Evolutionary conservation across 2,113 vertebrate species (phyloP).

Genomic region (Ivindomyrus marchei): DNA sequence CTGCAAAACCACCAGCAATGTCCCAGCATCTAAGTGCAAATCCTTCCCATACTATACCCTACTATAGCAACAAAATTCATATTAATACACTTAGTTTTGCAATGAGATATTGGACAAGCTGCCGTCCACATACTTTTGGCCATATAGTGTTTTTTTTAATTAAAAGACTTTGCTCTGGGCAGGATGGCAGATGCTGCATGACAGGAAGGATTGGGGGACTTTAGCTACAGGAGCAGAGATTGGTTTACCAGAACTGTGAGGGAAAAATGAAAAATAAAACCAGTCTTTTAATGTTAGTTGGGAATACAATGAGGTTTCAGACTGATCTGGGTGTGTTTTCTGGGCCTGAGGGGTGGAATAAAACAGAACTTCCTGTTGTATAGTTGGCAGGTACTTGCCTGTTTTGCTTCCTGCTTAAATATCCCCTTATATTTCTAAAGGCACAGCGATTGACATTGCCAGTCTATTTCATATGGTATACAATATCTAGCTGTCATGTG

Average conservation of each 20-base stretch:
- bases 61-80: neutral
- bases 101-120: neutral
- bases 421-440: neutral
- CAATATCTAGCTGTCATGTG: neutral
- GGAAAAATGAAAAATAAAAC: neutral
- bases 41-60: neutral
- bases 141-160: neutral
- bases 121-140: neutral
- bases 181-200: neutral
- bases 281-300: neutral
- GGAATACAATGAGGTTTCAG: neutral
- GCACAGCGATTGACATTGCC: neutral
- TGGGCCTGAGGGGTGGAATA: neutral
- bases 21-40: neutral
- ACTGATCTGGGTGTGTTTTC: neutral
- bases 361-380: neutral
- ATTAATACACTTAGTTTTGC: neutral
- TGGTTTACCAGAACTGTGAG: neutral
- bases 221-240: neutral
- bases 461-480: neutral
- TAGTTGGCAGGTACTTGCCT: neutral
- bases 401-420: neutral
- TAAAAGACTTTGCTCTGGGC: neutral
- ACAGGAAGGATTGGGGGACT: neutral
- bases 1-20: neutral